Evolutionary conservation across 1,140 invertebrate species (phyloP).

Genomic region (Cyclina sinensis): DNA sequence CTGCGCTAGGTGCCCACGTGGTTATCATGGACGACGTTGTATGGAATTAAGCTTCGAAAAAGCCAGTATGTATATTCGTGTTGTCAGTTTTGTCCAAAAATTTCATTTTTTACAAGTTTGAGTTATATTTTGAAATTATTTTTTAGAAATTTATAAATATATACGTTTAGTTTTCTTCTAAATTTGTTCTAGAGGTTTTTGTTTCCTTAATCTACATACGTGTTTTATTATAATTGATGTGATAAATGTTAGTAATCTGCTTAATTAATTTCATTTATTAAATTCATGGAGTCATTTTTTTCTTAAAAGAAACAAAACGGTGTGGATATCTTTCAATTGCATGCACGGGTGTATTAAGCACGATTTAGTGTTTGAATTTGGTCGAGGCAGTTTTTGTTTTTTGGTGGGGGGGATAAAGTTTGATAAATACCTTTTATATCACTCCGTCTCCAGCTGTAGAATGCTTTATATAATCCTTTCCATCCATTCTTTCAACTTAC

Average conservation of each 20-base stretch:
- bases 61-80: slow-evolving; percentile 56
- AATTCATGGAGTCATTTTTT: too few species aligned
- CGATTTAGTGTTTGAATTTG: background rate
- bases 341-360: background rate
- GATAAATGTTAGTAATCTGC: too few species aligned
- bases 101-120: background rate
- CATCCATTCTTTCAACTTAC: background rate
- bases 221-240: too few species aligned
- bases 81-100: background rate
- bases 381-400: too few species aligned
- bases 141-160: too few species aligned
- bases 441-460: background rate
- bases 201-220: too few species aligned
- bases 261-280: too few species aligned
- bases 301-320: too few species aligned
- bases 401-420: background rate
- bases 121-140: too few species aligned
- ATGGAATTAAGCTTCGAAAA: slow-evolving; percentile 46
- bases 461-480: slow-evolving; percentile 17
- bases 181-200: too few species aligned
- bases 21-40: slow-evolving; percentile 62
- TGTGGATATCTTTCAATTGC: background rate
- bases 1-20: slow-evolving; percentile 62
- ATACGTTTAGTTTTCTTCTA: too few species aligned
- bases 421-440: too few species aligned